Evolutionary conservation across 2,113 vertebrate genomes (phyloP).

Genomic region (Centropristis striata): DNA sequence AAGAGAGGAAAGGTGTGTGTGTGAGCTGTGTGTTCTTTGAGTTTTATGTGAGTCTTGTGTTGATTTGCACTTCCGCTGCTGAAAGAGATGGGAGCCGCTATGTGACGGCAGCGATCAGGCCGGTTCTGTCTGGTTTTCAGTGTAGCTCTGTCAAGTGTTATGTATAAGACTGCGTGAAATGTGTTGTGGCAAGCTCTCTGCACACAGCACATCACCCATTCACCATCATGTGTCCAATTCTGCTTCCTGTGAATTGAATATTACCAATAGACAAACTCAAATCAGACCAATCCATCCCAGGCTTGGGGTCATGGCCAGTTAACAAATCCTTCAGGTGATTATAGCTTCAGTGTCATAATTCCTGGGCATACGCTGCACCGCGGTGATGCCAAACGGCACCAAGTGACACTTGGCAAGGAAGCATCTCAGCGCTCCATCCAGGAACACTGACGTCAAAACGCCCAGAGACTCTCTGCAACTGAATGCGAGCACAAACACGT

Average conservation of each 20-base stretch:
- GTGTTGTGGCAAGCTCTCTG: constrained; percentile 9
- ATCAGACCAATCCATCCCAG: neutral
- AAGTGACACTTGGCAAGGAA: constrained; percentile 34
- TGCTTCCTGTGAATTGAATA: neutral
- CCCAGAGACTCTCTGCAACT: constrained; percentile 6
- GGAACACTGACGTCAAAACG: constrained; percentile 38
- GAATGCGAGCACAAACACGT: constrained; percentile 8
- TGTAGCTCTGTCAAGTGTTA: neutral
- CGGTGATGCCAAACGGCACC: constrained; percentile 37
- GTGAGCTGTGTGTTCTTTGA: constrained; percentile 16
- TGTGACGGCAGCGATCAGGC: constrained; percentile 20
- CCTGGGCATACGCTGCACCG: neutral
- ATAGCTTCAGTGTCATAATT: constrained; percentile 13
- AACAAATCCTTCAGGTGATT: constrained; percentile 19
- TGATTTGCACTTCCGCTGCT: constrained; percentile 1
- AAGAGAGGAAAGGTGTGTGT: constrained; percentile 23
- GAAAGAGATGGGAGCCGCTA: neutral
- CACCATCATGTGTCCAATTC: constrained; percentile 5
- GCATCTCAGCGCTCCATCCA: constrained; percentile 16
- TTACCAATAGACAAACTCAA: neutral
- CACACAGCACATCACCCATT: constrained; percentile 20
- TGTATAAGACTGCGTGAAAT: constrained; percentile 15
- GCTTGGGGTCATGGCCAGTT: constrained; percentile 22
- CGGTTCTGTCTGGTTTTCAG: constrained; percentile 13
- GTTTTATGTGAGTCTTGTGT: constrained; percentile 22